Percentiles rank a stretch among this genome's conserved stretches.
Conservation (phyloP, 2,888 invertebrate genomes). For the Drosophila demipolita region DNA sequence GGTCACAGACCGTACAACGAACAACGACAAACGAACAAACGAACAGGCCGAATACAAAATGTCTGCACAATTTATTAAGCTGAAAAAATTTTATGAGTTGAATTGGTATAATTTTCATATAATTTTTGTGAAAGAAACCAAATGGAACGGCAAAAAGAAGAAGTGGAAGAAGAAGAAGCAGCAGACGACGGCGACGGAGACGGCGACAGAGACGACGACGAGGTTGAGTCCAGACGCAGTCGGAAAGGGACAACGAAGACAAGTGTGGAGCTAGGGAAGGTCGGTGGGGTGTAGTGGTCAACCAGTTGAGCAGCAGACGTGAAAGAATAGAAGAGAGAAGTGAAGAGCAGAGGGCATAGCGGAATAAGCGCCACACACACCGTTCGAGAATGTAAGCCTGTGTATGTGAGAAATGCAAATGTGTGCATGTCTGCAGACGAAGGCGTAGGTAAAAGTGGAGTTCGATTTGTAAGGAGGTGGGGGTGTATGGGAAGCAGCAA, state of each 20-base stretch:
- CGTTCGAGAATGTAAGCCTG: conserved; percentile 22
- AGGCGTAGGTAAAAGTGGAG: conserved; percentile 11
- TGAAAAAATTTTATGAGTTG: conserved; percentile 83
- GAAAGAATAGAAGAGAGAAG: background rate
- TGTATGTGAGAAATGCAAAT: conserved; percentile 68
- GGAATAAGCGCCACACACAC: conserved; percentile 68
- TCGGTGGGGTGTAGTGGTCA: conserved; percentile 21
- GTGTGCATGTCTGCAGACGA: conserved; percentile 57
- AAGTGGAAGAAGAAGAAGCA: background rate
- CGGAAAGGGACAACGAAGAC: conserved; percentile 34
- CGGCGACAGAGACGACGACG: conserved; percentile 26
- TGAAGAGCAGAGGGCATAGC: conserved; percentile 19
- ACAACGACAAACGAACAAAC: background rate
- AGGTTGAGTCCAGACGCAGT: conserved; percentile 42
- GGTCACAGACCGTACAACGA: background rate
- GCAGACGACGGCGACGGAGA: background rate
- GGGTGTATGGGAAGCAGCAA: conserved; percentile 7
- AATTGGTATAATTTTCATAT: conserved; percentile 84
- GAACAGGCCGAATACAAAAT: conserved; percentile 63
- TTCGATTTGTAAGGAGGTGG: background rate
- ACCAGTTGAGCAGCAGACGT: conserved; percentile 62
- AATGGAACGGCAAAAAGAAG: conserved; percentile 53
- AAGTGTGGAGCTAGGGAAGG: background rate
- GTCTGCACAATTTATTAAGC: conserved; percentile 81
- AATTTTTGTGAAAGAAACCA: conserved; percentile 76